Base-by-base conservation (phyloP, 2,113 vertebrate genomes). In the Mormyrus lacerda region DNA sequence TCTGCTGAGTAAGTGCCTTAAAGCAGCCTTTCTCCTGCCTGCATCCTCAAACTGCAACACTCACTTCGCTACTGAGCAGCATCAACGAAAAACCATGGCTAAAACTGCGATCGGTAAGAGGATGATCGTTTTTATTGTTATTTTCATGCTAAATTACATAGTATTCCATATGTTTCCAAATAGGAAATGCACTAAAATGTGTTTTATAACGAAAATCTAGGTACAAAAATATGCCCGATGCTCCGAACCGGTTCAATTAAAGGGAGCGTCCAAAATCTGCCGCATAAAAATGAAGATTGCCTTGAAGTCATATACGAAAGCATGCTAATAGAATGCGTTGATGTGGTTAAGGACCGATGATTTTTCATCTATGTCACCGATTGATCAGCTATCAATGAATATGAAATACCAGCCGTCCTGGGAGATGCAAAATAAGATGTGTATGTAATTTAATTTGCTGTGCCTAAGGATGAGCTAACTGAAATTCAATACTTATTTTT, bases 1-100 rank as follows among this genome's bases (percentile, higher is more conserved):
- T 92, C 93, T 93, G 95, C 94, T 95, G 94, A 95, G 94, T 95
- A 94, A 94, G 94, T 94, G 94, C 94, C 94, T 94, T 94, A 93
- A 93, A 88, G 88, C 92, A 93, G 93, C 93, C 92, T 93, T 92
- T 61, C 76, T 91, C 91, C 90, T 83, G 91, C 93, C 93, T 91
- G 93, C 87, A 93, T 92, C 90, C 91, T 93, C 89, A 93, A 31
- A 90, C 91, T 89, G 89, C 93, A 93, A 91, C 93, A 90, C 92
- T 91, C 89, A 90, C 92, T 89, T 87, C 86, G 84, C 82, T 87
- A 87, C 58, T 85, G 89, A 89, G 50, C 84, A 92, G 88, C 88
- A 44, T 92, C 91, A 39, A 91, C 93, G 92, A 65, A 93, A 65
- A 93, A 93, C 90, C 93, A 96, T 96, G 96, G 94, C 95, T 50